Conservation (phyloP, 2,888 invertebrate species). For the Drosophila tanythrix region DNA sequence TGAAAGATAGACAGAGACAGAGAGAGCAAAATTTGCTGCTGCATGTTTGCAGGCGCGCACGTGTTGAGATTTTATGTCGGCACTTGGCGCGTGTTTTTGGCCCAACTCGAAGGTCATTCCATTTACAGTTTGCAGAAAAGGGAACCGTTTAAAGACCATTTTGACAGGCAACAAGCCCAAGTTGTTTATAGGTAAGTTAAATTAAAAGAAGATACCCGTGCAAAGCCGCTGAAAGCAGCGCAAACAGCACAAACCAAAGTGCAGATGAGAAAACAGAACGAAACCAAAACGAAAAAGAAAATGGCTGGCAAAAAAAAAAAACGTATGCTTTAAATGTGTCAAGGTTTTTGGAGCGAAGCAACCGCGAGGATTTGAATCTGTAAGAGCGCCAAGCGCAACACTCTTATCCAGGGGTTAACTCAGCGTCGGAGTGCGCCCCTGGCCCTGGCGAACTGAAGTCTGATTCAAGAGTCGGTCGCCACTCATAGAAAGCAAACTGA, state of each 20-base stretch:
- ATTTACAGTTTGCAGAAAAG: constrained; percentile 39
- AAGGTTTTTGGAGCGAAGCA: constrained; percentile 53
- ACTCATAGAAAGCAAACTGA: constrained; percentile 38
- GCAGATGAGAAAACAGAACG: constrained; percentile 12
- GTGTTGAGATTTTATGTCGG: constrained; percentile 65
- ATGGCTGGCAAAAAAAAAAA: constrained; percentile 26
- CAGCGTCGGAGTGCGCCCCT: constrained; percentile 41
- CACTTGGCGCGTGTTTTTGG: constrained; percentile 55
- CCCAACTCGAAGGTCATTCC: constrained; percentile 65
- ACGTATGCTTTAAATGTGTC: constrained; percentile 63
- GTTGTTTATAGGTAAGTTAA: constrained; percentile 63
- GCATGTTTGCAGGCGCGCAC: constrained; percentile 59
- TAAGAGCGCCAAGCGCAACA: constrained; percentile 21
- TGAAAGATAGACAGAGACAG: background rate
- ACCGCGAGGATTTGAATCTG: constrained; percentile 62
- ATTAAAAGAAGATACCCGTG: constrained; percentile 68
- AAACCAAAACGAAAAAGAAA: constrained; percentile 14
- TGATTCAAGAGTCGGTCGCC: constrained; percentile 31
- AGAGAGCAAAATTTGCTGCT: constrained; percentile 27
- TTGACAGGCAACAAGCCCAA: constrained; percentile 61
- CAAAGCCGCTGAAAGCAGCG: constrained; percentile 61
- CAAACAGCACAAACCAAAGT: constrained; percentile 42
- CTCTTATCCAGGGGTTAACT: constrained; percentile 68
- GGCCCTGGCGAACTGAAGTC: constrained; percentile 35
- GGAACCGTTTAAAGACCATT: constrained; percentile 58